phyloP scores from a whole-genome alignment of 2,888 invertebrate species.

The Laothoe populi region DNA sequence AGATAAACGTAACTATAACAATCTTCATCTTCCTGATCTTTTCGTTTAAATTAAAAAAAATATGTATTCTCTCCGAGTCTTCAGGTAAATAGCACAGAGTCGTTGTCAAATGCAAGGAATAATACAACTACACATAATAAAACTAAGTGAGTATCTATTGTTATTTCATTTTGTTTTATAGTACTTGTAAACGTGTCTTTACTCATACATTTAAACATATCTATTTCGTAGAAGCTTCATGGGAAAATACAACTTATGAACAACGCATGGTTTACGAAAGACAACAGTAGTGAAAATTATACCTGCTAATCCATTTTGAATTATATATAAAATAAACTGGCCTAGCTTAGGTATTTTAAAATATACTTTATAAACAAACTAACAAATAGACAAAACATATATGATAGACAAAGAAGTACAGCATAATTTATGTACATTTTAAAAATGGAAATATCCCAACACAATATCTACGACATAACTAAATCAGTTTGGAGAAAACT shows the following conservation, averaged over 20 bases:
- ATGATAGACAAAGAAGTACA: no score
- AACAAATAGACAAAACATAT: no score
- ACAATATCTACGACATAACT: no score
- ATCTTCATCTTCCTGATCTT: not conserved
- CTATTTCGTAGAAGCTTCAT: not conserved
- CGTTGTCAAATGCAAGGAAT: slow-evolving; percentile 61
- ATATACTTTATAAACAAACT: no score
- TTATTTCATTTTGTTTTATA: not conserved
- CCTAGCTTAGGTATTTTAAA: no score
- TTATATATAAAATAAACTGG: no score
- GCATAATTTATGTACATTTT: no score
- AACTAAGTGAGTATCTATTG: slow-evolving; percentile 56
- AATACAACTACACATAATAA: slow-evolving; percentile 45
- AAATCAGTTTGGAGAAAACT: no score
- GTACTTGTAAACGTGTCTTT: not conserved
- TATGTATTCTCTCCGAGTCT: slow-evolving; percentile 14
- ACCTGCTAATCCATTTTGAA: no score
- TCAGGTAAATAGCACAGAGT: slow-evolving; percentile 62
- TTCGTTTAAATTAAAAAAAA: not conserved
- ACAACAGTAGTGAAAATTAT: not conserved
- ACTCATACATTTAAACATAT: not conserved
- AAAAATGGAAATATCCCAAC: no score
- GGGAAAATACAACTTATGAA: not conserved
- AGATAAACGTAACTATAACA: not conserved
- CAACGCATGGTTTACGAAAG: not conserved